phyloP scores from a whole-genome alignment of 2,113 vertebrate genomes.

The Epinephelus moara region DNA sequence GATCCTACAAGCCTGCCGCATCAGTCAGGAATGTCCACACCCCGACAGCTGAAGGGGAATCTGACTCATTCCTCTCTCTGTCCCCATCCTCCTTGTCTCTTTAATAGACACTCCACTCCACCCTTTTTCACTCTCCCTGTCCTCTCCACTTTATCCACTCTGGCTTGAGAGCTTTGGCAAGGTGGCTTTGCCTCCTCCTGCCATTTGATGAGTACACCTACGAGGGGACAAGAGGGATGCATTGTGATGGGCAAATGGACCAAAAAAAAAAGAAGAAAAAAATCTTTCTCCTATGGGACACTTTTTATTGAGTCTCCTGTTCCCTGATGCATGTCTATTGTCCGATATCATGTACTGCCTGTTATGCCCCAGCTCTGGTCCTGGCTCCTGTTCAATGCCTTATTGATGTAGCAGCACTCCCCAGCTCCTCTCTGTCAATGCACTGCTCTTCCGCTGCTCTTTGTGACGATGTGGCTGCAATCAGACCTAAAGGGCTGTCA shows the following conservation, averaged over 20 bases:
- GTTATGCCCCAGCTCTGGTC: constrained; percentile 27
- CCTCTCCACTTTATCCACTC: constrained; percentile 34
- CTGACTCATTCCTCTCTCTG: constrained; percentile 64
- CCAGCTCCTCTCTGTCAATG: constrained; percentile 58
- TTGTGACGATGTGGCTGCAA: constrained; percentile 51
- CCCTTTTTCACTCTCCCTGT: constrained; percentile 13
- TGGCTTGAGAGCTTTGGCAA: constrained; percentile 31
- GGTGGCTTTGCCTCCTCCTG: constrained; percentile 26
- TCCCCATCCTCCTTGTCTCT: constrained; percentile 52
- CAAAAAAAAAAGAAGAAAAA: constrained; percentile 7
- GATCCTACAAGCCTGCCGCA: constrained; percentile 58
- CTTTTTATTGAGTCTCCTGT: constrained; percentile 30
- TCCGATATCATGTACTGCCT: constrained; percentile 40
- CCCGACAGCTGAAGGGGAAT: constrained; percentile 76
- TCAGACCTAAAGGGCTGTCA: constrained; percentile 65
- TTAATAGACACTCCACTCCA: constrained; percentile 40
- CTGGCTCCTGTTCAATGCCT: constrained; percentile 51
- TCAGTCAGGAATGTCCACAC: constrained; percentile 71
- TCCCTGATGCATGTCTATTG: constrained; percentile 43
- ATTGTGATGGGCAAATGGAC: constrained; percentile 41
- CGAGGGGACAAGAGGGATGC: constrained; percentile 31
- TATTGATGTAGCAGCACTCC: constrained; percentile 56
- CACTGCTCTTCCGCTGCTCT: constrained; percentile 39
- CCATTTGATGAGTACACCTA: constrained; percentile 27
- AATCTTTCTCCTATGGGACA: constrained; percentile 13